Conservation (phyloP, 2,113 vertebrate genomes). For the Scortum barcoo region DNA sequence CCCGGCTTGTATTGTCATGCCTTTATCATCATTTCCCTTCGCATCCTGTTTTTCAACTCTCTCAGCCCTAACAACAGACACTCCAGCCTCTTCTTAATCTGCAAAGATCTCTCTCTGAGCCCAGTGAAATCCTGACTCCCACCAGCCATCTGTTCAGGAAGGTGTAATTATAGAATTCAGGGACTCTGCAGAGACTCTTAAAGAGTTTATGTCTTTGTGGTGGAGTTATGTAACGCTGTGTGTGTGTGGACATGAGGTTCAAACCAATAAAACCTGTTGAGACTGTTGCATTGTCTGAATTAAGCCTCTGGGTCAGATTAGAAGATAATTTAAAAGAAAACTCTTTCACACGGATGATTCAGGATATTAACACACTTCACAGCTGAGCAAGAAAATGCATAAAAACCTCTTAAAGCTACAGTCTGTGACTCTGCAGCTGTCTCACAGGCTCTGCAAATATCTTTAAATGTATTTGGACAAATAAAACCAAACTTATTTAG, state of each 20-base stretch:
- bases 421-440: slow-evolving; percentile 17
- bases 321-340: not conserved
- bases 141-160: slow-evolving; percentile 73
- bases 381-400: not conserved
- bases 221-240: slow-evolving; percentile 59
- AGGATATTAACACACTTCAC: not conserved
- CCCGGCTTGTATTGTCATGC: not conserved
- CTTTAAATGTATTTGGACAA: not conserved
- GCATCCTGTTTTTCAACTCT: slow-evolving; percentile 39
- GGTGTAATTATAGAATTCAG: slow-evolving; percentile 62
- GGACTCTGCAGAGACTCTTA: slow-evolving; percentile 35
- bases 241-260: slow-evolving; percentile 36
- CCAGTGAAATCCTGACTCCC: slow-evolving; percentile 71
- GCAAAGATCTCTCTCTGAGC: slow-evolving; percentile 57
- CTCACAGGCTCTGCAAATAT: not conserved
- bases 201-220: slow-evolving; percentile 58
- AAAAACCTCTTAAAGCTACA: slow-evolving; percentile 18
- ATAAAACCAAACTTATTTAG: not conserved
- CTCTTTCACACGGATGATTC: not conserved
- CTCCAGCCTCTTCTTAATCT: slow-evolving; percentile 66
- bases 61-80: slow-evolving; percentile 26
- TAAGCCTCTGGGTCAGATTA: slow-evolving; percentile 16
- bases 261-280: slow-evolving; percentile 31
- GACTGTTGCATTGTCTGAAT: slow-evolving; percentile 3
- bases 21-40: slow-evolving; percentile 5